Base-by-base conservation (phyloP, 2,113 vertebrate genomes). In the Martes martes region DNA sequence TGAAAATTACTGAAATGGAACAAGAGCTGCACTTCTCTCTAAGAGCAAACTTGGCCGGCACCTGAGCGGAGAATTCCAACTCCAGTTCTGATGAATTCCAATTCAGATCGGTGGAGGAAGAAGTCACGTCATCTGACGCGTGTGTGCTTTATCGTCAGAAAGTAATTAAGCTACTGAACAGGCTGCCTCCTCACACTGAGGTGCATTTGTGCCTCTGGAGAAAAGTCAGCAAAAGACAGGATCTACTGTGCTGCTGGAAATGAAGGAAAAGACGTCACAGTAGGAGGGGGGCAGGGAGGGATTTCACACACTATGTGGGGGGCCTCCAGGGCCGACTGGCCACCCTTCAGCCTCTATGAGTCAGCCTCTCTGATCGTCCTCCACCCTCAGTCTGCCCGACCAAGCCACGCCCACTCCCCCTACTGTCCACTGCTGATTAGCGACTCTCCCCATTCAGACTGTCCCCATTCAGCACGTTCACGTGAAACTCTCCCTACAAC, bases 81-180 rank as follows among this genome's bases (percentile, higher is more conserved):
- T 73, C 47, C 24, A 1, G 10, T 26, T 61, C 24, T 4, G 24
- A 11, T 26, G 93, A 81, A 79, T 76, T 71, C 82, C 73, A 33
- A 11, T 18, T 79, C 47, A 9, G 80, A 61, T 1, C 2, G 36
- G 36, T 21, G 33, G 59, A 94, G 67, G 90, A 82, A 89, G 78
- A 33, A n/a, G 28, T 87, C 42, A 82, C 23, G 15, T 52, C 57
- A 95, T 78, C 95, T 36, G 23, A 26, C 0, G 1, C 76, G 11
- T 80, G 47, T 61, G 89, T 95, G 69, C 63, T 96, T 95, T 97
- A 76, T 42, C 96, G 90, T 94, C 89, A 76, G 21, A 39, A 89
- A 87, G 80, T 96, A 94, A 97, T 92, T 88, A 95, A 84, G 71
- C 69, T 73, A 71, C 83, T 36, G 74, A 82, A 84, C 83, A 90